Evolutionary conservation across 2,113 vertebrate genomes (phyloP), one percentile per base, ranked within the genome.

Genomic region (Dolichallabes microphthalmus): DNA sequence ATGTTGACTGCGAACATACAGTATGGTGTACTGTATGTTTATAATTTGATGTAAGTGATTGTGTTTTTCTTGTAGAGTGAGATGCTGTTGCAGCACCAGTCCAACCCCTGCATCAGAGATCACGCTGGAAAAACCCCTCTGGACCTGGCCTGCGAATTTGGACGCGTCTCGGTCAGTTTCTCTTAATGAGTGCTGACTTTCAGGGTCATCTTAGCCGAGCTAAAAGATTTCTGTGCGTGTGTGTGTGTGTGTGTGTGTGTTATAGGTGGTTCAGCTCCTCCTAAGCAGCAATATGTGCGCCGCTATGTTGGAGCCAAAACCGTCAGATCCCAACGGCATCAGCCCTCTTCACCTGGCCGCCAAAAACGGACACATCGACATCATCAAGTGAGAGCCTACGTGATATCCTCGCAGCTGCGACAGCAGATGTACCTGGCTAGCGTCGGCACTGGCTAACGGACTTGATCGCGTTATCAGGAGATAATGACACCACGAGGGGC

Each of bases 351-450:
- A 99, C 92, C 94, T 99, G 11, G 98, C 98, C 0, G 98, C 98
- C 87, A 99, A 99, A 94, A 99, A 99, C 0, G 98, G 98, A 79
- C 98, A 99, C 94, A 99, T 99, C 0, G 98, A 99, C 88, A 98
- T 99, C 89, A 99, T 99, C 92, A 95, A 97, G 98, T 98, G 63
- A 85, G 91, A 88, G 76, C 55, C 32, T 58, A 7, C 10, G 45
- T 84, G 55, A 57, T 80, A 1, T 6, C 7, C 0, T 32, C 12
- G 64, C 50, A 60, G 53, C 75, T 80, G 45, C n/a, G 60, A 85
- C 22, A 27, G 35, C 82, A 83, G 35, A 75, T 83, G 69, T n/a
- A n/a, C 53, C 57, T 8, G 66, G 12, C 61, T 66, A 50, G 15
- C 80, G 53, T 30, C 4, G 15, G n/a, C 32, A 14, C 35, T 13